phyloP scores from a whole-genome alignment of 2,113 vertebrate species.

The Oxygymnocypris stewartii region DNA sequence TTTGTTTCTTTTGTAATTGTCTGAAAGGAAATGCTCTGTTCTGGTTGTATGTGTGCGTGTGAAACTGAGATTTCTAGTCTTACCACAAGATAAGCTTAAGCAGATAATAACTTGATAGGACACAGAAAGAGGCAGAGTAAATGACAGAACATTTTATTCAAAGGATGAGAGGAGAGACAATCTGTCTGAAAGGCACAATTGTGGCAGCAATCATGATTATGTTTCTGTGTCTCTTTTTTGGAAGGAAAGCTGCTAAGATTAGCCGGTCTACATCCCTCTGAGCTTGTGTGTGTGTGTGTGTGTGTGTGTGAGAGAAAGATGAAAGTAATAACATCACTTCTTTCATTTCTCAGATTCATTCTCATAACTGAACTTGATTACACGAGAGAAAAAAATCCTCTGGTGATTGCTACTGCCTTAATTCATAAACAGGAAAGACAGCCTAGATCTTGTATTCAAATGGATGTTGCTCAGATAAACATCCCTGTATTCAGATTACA shows the following conservation, averaged over 20 bases:
- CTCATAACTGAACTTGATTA: conserved; percentile 28
- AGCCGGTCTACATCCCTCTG: not conserved
- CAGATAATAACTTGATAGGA: not conserved
- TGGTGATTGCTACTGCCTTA: not conserved
- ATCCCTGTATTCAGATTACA: conserved; percentile 7
- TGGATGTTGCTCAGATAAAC: conserved; percentile 23
- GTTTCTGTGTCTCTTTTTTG: not conserved
- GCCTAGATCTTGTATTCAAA: conserved; percentile 1
- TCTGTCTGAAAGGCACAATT: not conserved
- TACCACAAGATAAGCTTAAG: not conserved
- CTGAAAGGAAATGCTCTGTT: not conserved
- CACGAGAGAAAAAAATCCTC: conserved; percentile 9
- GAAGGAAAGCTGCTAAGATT: not conserved
- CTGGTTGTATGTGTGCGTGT: not conserved
- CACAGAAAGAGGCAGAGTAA: not conserved
- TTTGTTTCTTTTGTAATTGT: not conserved
- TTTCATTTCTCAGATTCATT: conserved; percentile 29
- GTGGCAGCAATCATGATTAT: not conserved
- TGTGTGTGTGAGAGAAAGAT: not conserved
- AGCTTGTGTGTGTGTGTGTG: not conserved
- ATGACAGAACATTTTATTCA: not conserved
- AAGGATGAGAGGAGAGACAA: not conserved
- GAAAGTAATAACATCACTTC: conserved; percentile 21
- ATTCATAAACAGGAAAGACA: conserved; percentile 26
- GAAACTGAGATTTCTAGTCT: not conserved